Evolutionary conservation across 2,797 vertebrate species (phyloP).

Genomic region (Macrochelys suwanniensis): DNA sequence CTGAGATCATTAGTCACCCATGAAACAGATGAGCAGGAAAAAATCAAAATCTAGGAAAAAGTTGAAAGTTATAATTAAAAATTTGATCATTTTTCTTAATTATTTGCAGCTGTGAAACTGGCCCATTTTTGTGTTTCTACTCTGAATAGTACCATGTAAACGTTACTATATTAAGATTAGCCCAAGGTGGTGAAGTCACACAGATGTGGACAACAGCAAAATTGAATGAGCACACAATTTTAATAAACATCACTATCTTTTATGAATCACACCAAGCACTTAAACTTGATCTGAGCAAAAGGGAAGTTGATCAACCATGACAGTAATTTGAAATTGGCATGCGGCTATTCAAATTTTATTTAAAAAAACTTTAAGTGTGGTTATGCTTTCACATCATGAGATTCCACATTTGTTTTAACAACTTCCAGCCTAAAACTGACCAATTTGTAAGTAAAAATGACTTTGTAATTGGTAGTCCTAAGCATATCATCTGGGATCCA

Average conservation of each 20-base stretch:
- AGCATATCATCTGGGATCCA: not conserved
- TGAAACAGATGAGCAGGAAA: not conserved
- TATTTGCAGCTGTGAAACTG: not conserved
- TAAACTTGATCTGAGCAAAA: not conserved
- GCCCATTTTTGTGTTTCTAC: not conserved
- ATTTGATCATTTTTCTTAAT: not conserved
- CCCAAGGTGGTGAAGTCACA: fast-evolving
- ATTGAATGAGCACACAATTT: fast-evolving
- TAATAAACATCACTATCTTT: fast-evolving
- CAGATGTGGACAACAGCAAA: not conserved
- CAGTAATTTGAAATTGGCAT: not conserved
- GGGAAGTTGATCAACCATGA: fast-evolving
- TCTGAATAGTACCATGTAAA: not conserved
- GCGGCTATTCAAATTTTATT: too few relatives aligned
- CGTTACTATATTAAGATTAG: fast-evolving
- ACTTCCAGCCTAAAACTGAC: not conserved
- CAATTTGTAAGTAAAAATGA: not conserved
- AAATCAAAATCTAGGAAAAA: not conserved
- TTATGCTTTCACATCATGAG: too few relatives aligned
- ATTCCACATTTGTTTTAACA: not conserved
- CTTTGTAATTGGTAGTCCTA: too few relatives aligned
- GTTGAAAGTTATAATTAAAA: not conserved
- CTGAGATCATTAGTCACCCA: not conserved
- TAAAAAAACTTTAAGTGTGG: too few relatives aligned
- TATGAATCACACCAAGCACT: too few relatives aligned